Conservation (phyloP, 2,797 vertebrate species). For the Typhlichthys eigenmanni region DNA sequence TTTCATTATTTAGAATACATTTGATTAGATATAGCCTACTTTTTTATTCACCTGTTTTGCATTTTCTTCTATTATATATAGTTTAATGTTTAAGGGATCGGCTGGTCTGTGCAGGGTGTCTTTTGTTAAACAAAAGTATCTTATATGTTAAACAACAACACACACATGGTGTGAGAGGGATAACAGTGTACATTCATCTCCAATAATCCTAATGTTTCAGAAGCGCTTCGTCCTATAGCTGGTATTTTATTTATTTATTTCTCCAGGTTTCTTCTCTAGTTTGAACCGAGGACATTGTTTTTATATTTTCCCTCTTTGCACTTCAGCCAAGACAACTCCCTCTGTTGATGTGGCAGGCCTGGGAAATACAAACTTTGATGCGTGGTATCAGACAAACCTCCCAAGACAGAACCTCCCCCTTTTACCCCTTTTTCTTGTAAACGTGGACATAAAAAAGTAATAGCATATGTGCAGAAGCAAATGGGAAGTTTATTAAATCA, state of each 20-base stretch:
- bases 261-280: slow-evolving; percentile 43
- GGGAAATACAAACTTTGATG: slow-evolving; percentile 66
- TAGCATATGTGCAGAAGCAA: slow-evolving; percentile 34
- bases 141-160: no score
- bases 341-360: slow-evolving; percentile 83
- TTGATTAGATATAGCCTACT: no score
- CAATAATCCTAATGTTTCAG: slow-evolving; percentile 18
- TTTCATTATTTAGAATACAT: no score
- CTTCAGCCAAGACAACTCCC: slow-evolving; percentile 62
- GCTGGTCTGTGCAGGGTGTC: background rate
- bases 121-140: no score
- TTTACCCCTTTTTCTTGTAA: slow-evolving; percentile 51
- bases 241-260: slow-evolving; percentile 1
- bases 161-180: no score
- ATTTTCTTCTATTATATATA: no score
- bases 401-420: slow-evolving; percentile 44
- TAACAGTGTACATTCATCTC: slow-evolving; percentile 12
- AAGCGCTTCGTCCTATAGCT: slow-evolving; percentile 23
- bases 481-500: slow-evolving; percentile 16
- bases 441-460: slow-evolving; percentile 59
- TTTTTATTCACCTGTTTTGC: no score
- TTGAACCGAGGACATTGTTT: slow-evolving; percentile 36
- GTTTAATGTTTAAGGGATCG: no score
- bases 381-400: slow-evolving; percentile 56
- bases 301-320: slow-evolving; percentile 64